A percentile compares a stretch with the other conserved stretches of the same genome.
Conservation (phyloP, 2,113 vertebrate genomes). For the Anseranas semipalmata region DNA sequence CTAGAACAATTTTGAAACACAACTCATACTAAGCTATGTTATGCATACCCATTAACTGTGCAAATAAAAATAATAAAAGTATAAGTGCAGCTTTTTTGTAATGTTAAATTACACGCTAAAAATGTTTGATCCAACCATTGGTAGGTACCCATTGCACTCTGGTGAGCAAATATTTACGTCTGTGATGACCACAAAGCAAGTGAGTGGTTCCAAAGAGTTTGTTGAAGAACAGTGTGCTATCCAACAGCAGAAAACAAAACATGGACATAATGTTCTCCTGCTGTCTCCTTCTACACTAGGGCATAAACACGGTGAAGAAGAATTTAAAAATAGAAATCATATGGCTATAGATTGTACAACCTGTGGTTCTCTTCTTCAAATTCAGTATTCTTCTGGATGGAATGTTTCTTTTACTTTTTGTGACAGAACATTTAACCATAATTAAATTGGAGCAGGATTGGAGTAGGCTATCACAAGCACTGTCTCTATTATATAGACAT, state of each 20-base stretch:
- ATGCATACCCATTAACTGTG: background rate
- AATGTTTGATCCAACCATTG: background rate
- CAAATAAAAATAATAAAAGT: background rate
- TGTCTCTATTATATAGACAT: background rate
- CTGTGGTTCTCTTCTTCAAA: conserved; percentile 5
- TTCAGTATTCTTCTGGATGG: background rate
- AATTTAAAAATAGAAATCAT: conserved; percentile 58
- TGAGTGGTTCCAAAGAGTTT: background rate
- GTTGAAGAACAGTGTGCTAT: conserved; percentile 5
- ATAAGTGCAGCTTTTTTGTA: background rate
- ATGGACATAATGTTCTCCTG: conserved; percentile 20
- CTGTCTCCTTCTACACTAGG: background rate
- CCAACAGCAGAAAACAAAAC: conserved; percentile 47
- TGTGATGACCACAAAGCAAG: background rate
- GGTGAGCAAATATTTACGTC: background rate
- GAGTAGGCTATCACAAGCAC: background rate
- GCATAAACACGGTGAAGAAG: conserved; percentile 44
- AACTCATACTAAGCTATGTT: background rate
- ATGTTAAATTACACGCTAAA: background rate
- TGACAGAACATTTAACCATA: background rate
- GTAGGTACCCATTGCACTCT: background rate
- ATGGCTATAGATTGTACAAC: background rate
- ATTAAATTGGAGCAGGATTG: background rate
- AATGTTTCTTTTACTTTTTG: background rate
- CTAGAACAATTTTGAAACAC: background rate